A percentile compares a stretch with the other conserved stretches of the same genome.
Evolutionary conservation across 2,113 vertebrate genomes (phyloP).

Genomic region (Ptyas mucosa): DNA sequence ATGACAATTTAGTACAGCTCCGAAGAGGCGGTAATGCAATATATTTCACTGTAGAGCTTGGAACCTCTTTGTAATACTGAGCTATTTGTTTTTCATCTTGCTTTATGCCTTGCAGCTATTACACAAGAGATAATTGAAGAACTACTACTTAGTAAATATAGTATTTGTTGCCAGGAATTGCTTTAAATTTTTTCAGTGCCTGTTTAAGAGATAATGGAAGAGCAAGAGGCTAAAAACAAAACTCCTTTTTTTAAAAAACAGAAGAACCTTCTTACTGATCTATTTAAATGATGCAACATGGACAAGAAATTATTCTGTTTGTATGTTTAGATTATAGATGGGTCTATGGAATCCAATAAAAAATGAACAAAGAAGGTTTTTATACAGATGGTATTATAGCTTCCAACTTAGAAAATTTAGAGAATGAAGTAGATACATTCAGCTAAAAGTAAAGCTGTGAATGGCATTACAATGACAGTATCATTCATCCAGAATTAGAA

Average conservation of each 20-base stretch:
- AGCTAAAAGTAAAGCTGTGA: neutral
- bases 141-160: neutral
- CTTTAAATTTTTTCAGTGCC: neutral
- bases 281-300: neutral
- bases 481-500: neutral
- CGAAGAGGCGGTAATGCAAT: neutral
- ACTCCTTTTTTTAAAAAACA: neutral
- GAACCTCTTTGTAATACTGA: neutral
- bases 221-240: neutral
- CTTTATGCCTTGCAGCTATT: slow-evolving; percentile 8
- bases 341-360: neutral
- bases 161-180: neutral
- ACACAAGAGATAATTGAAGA: neutral
- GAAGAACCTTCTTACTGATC: neutral
- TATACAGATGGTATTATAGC: neutral
- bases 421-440: neutral
- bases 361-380: neutral
- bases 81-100: slow-evolving; percentile 6
- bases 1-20: slow-evolving; percentile 13
- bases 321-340: neutral
- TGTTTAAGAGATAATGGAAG: neutral
- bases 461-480: neutral
- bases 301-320: neutral
- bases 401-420: neutral
- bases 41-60: slow-evolving; percentile 1